Evolutionary conservation across 2,888 invertebrate species (phyloP).

Genomic region (Coelinius sp.): DNA sequence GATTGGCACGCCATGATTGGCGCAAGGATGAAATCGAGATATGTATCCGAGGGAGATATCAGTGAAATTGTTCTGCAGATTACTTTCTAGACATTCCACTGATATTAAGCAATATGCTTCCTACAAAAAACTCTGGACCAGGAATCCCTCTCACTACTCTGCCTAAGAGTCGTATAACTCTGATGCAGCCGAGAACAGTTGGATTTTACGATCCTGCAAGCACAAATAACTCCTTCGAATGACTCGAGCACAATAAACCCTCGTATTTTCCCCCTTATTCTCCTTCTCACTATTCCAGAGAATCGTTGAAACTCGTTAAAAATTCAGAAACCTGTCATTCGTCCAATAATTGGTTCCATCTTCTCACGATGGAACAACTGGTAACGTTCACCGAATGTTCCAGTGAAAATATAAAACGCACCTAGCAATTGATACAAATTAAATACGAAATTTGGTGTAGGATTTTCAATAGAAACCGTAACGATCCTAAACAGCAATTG

Average conservation of each 20-base stretch:
- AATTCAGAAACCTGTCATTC: background rate
- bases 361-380: background rate
- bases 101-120: constrained; percentile 53
- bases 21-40: constrained; percentile 20
- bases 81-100: constrained; percentile 57
- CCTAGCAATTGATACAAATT: background rate
- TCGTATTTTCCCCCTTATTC: background rate
- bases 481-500: constrained; percentile 1
- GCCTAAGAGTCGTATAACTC: constrained; percentile 41
- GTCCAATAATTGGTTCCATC: background rate
- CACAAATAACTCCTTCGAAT: constrained; percentile 25
- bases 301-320: background rate
- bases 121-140: constrained; percentile 38
- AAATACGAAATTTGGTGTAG: background rate
- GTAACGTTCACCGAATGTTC: background rate
- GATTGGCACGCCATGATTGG: constrained; percentile 28
- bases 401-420: background rate
- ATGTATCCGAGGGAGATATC: constrained; percentile 2
- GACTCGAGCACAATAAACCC: background rate
- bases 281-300: background rate
- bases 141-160: constrained; percentile 47
- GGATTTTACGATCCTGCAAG: constrained; percentile 30
- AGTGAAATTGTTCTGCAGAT: constrained; percentile 40
- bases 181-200: background rate
- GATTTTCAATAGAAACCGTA: background rate